Evolutionary conservation across 2,113 vertebrate species (phyloP).

Genomic region (Athene noctua): DNA sequence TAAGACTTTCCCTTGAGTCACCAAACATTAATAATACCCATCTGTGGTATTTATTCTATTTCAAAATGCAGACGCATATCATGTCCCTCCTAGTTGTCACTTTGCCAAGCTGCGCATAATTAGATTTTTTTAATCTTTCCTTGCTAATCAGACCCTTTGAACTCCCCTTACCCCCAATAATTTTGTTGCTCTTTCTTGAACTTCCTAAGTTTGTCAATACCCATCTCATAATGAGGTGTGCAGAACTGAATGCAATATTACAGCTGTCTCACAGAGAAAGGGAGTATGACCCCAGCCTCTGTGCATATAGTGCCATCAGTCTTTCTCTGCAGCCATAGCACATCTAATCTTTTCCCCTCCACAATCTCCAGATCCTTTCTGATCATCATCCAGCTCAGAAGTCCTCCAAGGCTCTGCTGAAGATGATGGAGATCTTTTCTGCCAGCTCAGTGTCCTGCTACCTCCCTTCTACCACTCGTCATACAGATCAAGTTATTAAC

Average conservation of each 20-base stretch:
- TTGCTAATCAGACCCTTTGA: constrained; percentile 21
- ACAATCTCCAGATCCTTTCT: not conserved
- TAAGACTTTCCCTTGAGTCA: constrained; percentile 14
- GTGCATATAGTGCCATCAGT: not conserved
- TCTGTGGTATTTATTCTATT: constrained; percentile 28
- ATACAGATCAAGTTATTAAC: not conserved
- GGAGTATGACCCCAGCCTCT: not conserved
- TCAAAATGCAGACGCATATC: not conserved
- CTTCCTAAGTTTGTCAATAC: not conserved
- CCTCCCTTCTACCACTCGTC: not conserved
- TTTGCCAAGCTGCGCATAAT: constrained; percentile 37
- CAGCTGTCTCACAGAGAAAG: not conserved
- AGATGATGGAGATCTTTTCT: constrained; percentile 26
- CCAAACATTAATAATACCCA: constrained; percentile 39
- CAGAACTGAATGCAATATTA: not conserved
- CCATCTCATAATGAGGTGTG: not conserved
- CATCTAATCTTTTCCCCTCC: not conserved
- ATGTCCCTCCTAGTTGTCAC: not conserved
- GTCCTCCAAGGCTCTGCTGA: not conserved
- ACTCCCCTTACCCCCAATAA: not conserved
- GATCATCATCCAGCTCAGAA: not conserved
- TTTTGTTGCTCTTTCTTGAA: not conserved
- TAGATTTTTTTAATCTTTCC: not conserved
- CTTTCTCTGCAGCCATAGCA: not conserved
- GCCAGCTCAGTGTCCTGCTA: not conserved